Evolutionary conservation across 2,113 vertebrate species (phyloP), one percentile per base, ranked within the genome.

Genomic region (Zosterops borbonicus): DNA sequence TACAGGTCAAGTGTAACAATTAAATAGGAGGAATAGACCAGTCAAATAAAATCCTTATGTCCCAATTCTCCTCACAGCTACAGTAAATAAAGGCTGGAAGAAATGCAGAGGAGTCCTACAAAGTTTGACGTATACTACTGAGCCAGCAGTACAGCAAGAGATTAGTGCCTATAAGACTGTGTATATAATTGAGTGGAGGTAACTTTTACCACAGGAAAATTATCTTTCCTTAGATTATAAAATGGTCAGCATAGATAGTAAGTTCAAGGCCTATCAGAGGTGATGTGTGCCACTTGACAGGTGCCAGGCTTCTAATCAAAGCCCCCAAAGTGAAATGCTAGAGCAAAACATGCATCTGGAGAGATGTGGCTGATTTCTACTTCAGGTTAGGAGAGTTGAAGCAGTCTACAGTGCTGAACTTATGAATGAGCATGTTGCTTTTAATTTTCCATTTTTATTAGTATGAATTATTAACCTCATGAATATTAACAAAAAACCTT

Each of bases 391-490:
- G 59, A 75, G 60, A 67, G 52, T 24, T 75, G 31, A 81, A 82
- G 67, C n/a, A 67, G 75, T 74, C 86, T 79, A 1, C 3, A 0
- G 31, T 62, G 59, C 79, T 94, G 94, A 87, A 96, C 65, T 82
- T 88, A 22, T 64, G 41, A 82, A 22, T 64, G 41, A 82, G 17
- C 49, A 58, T 64, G 28, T 86, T 87, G 75, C 95, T 95, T 96
- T 97, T 96, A 91, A 89, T 96, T 96, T 96, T 92, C 90, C 59
- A 42, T 94, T 96, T 97, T 89, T 94, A 87, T 95, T 95, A 92
- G 56, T 53, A 76, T 96, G 70, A 95, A 94, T 96, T 93, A 94
- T 92, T 95, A 94, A 92, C 79, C 42, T 80, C 5, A 71, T 89
- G 41, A 94, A 90, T 95, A 91, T 94, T 93, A 94, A 93, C 49